Base-by-base conservation (phyloP, 2,113 vertebrate genomes). In the Pangasianodon gigas region DNA sequence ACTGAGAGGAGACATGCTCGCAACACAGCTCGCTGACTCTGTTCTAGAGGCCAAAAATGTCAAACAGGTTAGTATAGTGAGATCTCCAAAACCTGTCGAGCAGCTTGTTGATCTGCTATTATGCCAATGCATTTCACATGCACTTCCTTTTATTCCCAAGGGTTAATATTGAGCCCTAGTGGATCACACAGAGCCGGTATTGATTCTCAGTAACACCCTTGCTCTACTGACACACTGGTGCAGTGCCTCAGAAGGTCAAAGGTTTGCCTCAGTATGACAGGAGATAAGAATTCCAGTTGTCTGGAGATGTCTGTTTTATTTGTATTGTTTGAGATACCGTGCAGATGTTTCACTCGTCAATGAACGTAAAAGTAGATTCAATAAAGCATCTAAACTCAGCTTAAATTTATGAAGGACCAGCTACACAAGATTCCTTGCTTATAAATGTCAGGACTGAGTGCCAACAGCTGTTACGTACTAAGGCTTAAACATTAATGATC, bases 1-100 rank as follows among this genome's bases (percentile, higher is more conserved):
- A 14, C 74, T 56, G 88, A 92, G 91, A 94, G 94, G 88, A 93
- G 96, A 96, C 92, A 98, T 98, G 98, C 96, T 98, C 91, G 97
- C 97, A 75, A 97, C 96, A 84, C 96, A 97, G 89, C 87, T 91
- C 0, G 86, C 94, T 74, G 97, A 97, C 11, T 93, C 90, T 81
- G 92, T 92, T 84, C 93, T 94, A 5, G 96, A 97, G 75, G 91
- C 95, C 24, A 96, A 96, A 94, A 96, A 97, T 93, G 95, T 95
- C 92, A 96, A 96, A 93, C 95, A 96, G 97, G 98, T 98, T 96
- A 82, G 92, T 84, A 67, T 7, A 44, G 14, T 6, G 29, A 29
- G 13, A 52, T n/a, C 14, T 26, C n/a, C 4, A 5, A 80, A 85
- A 69, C 69, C 44, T 51, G 52, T 74, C 6, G 41, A 69, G 44